Evolutionary conservation across 2,113 vertebrate genomes (phyloP), one percentile per base, ranked within the genome.

Genomic region (Dinomys branickii): DNA sequence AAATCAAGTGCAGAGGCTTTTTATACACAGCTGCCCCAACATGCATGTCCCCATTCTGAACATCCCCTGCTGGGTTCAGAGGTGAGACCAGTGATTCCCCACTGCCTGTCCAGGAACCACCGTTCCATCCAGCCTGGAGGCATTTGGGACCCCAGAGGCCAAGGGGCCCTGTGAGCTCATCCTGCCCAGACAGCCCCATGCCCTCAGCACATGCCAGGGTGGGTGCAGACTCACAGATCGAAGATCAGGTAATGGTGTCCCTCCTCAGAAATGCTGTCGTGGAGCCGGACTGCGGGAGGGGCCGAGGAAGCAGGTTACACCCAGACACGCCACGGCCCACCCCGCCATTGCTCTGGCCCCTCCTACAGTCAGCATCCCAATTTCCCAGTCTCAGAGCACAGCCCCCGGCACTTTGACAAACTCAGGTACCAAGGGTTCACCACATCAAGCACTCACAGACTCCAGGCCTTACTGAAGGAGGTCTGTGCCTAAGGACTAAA

Each of bases 221-320:
- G 7, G 35, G 59, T 13, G n/a, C n/a, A 71, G 95, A 99, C 99
- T 99, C 98, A 99, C 99, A 99, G 97, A 97, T 99, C 99, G 96
- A 99, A 99, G 97, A 99, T 98, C 98, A 99, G 98, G 97, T 99
- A 99, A 93, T 99, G 99, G 85, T 99, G 99, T n/a, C 98, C 99
- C 93, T 99, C 99, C 95, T 99, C 99, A 0, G 99, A 99, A 98
- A 99, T 99, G 97, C 99, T 99, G 98, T 99, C 99, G 0, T 99
- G 99, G 80, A 99, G 99, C 61, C 99, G 98, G 98, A 99, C 99
- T 99, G 98, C 5, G 14, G 95, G 87, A 91, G 86, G 94, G 90
- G 97, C 44, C 94, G 41, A 96, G 95, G 83, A 8, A 85, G 52
- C 10, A 1, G 5, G 90, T 97, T 94, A 97, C 41, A 8, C 1